Evolutionary conservation across 2,113 vertebrate genomes (phyloP).

Genomic region (Ammodytes marinus): DNA sequence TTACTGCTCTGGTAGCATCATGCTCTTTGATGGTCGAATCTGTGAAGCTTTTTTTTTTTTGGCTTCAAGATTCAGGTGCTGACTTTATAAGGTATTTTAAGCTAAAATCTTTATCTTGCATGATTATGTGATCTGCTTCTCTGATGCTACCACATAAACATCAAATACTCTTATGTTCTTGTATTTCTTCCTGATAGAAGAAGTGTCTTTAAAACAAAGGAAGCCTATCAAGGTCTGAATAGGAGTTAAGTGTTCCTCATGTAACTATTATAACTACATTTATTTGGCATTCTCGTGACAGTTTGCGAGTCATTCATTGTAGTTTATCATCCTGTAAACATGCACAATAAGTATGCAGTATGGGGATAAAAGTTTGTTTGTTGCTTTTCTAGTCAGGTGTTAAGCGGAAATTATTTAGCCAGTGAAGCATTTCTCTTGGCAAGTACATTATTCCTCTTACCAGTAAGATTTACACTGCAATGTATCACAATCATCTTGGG

Average conservation of each 20-base stretch:
- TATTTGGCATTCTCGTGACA: no score
- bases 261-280: background rate
- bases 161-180: constrained; percentile 5
- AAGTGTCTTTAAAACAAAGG: background rate
- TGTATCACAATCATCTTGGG: background rate
- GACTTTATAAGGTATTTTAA: background rate
- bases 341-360: no score
- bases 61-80: background rate
- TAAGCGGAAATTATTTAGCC: background rate
- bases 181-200: constrained; percentile 2
- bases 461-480: background rate
- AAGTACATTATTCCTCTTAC: background rate
- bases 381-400: no score
- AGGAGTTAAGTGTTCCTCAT: background rate
- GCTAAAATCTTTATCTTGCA: background rate
- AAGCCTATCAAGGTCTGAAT: background rate
- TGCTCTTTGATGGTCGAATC: background rate
- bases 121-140: constrained; percentile 20
- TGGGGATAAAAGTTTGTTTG: no score
- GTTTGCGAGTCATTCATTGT: no score
- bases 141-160: constrained; percentile 20
- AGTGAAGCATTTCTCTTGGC: background rate
- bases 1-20: background rate
- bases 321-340: no score
- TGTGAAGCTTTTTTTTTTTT: background rate